phyloP scores from a whole-genome alignment of 2,113 vertebrate species.

The Saccopteryx bilineata region DNA sequence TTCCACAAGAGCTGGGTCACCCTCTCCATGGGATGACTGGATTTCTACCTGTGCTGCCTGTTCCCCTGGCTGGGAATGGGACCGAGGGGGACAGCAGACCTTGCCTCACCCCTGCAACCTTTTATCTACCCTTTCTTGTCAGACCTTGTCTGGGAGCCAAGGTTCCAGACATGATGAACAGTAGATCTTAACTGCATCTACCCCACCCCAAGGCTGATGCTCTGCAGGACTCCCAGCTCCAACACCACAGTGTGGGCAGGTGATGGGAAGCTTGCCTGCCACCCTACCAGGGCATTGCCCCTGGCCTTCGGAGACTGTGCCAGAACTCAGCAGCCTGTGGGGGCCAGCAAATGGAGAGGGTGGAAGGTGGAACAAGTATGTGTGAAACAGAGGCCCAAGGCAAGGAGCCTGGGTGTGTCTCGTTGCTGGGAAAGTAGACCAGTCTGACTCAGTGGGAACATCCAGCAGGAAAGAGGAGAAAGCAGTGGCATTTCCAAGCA shows the following conservation, averaged over 20 bases:
- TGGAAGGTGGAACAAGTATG: background rate
- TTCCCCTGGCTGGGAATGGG: background rate
- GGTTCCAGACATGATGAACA: background rate
- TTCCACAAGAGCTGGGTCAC: background rate
- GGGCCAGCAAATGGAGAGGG: background rate
- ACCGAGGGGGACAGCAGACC: accelerated
- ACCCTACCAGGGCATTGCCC: background rate
- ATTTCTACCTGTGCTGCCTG: background rate
- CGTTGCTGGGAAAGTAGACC: conserved; percentile 42
- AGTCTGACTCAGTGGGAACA: conserved; percentile 81
- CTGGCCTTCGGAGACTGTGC: background rate
- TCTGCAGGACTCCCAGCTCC: background rate
- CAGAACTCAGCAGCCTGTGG: background rate
- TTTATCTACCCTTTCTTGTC: background rate
- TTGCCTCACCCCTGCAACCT: background rate
- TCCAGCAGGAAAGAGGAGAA: conserved; percentile 72
- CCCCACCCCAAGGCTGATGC: background rate
- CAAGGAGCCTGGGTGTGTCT: conserved; percentile 61
- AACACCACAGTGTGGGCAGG: background rate
- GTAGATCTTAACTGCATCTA: background rate
- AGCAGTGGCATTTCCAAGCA: conserved; percentile 61
- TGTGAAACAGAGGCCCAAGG: background rate
- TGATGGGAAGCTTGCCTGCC: background rate
- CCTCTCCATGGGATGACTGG: background rate
- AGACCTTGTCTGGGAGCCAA: background rate